Evolutionary conservation across 2,888 invertebrate genomes (phyloP), one percentile per base, ranked within the genome.

Genomic region (Hymenopus coronatus): DNA sequence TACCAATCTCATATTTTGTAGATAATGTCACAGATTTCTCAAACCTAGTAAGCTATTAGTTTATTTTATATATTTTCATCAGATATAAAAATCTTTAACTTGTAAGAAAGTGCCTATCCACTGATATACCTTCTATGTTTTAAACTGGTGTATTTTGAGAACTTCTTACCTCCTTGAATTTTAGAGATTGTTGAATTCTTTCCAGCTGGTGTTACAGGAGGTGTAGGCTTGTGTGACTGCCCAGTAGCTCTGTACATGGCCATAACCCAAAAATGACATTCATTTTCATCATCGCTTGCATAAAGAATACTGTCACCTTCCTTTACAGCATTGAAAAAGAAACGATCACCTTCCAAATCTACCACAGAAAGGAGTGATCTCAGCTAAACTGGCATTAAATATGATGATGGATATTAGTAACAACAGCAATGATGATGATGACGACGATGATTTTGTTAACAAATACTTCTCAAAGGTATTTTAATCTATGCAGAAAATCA

Each of bases 181-280:
- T 97, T 97, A 86, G 97, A 97, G 93, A 97, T 96, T 90, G 97
- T 97, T 33, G 97, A 97, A 93, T 96, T 97, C 94, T 98, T 96
- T 94, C 97, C 96, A 91, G 96, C 96, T 3, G 96, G 96, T 28
- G 97, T 97, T 84, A 97, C 95, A 0, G 98, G 98, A 12, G 99
- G 99, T 3, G 98, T 98, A 12, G 99, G 99, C 93, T 99, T 99
- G 94, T 99, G 99, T 88, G 98, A 98, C 93, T 99, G 99, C 8
- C 99, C 99, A 2, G 99, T 99, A n/a, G 99, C 99, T 91, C 99
- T 95, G 93, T 99, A 99, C 95, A 99, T 96, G 3, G 99, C 99
- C 97, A 99, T 99, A 70, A 99, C 99, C 99, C 99, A 99, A 91
- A 99, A 94, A 93, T 99, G 99, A 92, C 99, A 97, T 93, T 99